Conservation (phyloP, 2,113 vertebrate genomes). For the Ammodytes marinus region DNA sequence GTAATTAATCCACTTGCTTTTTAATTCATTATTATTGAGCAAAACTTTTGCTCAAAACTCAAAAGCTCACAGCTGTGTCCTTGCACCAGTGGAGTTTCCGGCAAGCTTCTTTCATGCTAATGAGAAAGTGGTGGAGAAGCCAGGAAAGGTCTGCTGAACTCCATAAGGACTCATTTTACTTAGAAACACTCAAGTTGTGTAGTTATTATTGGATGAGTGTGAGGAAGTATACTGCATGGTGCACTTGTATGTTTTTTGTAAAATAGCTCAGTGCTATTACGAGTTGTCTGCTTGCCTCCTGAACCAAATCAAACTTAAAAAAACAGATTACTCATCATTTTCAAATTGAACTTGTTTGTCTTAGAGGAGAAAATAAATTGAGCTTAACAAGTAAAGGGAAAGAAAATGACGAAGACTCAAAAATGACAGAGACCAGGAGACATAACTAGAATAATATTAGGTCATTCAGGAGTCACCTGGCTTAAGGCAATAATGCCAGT, state of each 20-base stretch:
- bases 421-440: neutral
- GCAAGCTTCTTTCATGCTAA: conserved; percentile 72
- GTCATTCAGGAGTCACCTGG: neutral
- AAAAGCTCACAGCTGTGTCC: conserved; percentile 60
- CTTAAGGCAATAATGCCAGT: conserved; percentile 32
- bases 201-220: conserved; percentile 33
- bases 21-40: conserved; percentile 63
- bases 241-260: conserved; percentile 18
- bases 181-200: conserved; percentile 39
- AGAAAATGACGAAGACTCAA: neutral
- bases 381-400: neutral
- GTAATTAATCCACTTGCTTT: conserved; percentile 81
- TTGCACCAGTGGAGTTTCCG: conserved; percentile 58
- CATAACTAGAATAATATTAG: neutral
- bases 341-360: neutral
- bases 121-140: conserved; percentile 68
- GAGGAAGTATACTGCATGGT: neutral
- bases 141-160: conserved; percentile 56
- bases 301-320: neutral
- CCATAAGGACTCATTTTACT: conserved; percentile 52
- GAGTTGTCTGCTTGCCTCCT: conserved; percentile 1
- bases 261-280: neutral
- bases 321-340: neutral
- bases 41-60: conserved; percentile 73
- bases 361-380: neutral